Base-by-base conservation (phyloP, 2,797 vertebrate genomes). In the Protonibea diacanthus region DNA sequence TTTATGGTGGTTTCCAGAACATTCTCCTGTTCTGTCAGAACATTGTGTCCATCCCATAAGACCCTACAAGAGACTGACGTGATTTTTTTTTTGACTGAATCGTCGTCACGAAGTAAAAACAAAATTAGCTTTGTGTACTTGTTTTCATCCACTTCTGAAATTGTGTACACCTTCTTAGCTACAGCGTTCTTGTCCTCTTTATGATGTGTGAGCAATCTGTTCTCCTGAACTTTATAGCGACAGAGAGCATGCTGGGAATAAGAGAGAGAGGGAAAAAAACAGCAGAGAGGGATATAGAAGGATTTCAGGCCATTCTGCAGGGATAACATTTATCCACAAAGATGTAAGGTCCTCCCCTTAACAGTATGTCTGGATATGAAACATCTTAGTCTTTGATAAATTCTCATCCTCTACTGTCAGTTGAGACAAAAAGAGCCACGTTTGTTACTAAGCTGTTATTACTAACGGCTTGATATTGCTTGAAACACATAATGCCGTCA, bases 381-480 rank as follows among this genome's bases (percentile, higher is more conserved):
- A 52, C 40, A 47, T 60, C 18, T 38, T 33, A 71, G 38, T 23
- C 71, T 51, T 2, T 2, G 13, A 3, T 55, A 44, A 73, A 75
- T 45, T 21, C 17, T 45, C 8, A 23, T 69, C 29, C 29, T 5
- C 63, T 42, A 8, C 42, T 53, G 64, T 65, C 61, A 60, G 33
- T 61, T 5, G 29, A 63, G 60, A 33, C 65, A 25, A 48, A 57
- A 13, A 42, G 14, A 55, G 1, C 40, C 17, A 52, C 11, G 14
- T 76, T n/a, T 53, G n/a, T 68, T 75, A 68, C 71, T 65, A 53
- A 38, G 56, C 49, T 62, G 61, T 58, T 62, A n/a, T 65, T 66
- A 64, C 27, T 20, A 57, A 38, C 40, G 58, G 68, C 57, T 56
- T 45, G 65, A 79, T 60, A 56, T 38, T 38, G 40, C 68, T 62